These are phyloP conservation scores for Phalacrocorax aristotelis DNA, from an alignment of 2,113 vertebrate species.

Conservation along the genomic window DNA sequence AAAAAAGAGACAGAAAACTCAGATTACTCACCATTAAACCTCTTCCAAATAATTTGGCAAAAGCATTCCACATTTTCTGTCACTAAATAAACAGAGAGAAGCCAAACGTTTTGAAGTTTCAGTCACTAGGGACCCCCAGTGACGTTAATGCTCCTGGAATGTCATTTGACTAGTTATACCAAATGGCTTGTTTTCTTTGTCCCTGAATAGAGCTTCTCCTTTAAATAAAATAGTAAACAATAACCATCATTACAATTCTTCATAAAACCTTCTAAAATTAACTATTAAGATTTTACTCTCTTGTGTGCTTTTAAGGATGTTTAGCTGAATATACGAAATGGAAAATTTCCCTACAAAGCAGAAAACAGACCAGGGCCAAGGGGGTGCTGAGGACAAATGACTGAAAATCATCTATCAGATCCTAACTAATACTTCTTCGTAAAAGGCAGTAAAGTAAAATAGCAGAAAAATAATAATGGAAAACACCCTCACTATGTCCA, in stretches of 20 bases:
- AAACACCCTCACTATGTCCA: neutral
- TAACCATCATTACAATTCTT: neutral
- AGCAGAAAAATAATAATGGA: neutral
- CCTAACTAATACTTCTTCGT: neutral
- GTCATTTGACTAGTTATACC: neutral
- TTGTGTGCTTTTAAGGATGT: neutral
- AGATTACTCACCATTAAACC: neutral
- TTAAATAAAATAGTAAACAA: neutral
- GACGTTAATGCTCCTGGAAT: neutral
- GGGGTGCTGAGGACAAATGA: neutral
- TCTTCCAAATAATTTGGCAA: neutral
- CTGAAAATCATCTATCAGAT: neutral
- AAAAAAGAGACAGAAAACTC: neutral
- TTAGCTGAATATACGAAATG: neutral
- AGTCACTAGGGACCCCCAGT: neutral
- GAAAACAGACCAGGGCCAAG: neutral
- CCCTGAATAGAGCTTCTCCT: neutral
- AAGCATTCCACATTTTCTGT: neutral
- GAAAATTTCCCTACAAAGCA: neutral
- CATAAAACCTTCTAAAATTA: neutral
- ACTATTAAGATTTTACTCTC: neutral
- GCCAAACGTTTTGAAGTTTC: neutral
- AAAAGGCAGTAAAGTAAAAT: neutral
- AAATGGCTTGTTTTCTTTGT: neutral
- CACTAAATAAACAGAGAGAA: neutral